Base-by-base conservation (phyloP, 1,140 invertebrate species). In the Antheraea pernyi region DNA sequence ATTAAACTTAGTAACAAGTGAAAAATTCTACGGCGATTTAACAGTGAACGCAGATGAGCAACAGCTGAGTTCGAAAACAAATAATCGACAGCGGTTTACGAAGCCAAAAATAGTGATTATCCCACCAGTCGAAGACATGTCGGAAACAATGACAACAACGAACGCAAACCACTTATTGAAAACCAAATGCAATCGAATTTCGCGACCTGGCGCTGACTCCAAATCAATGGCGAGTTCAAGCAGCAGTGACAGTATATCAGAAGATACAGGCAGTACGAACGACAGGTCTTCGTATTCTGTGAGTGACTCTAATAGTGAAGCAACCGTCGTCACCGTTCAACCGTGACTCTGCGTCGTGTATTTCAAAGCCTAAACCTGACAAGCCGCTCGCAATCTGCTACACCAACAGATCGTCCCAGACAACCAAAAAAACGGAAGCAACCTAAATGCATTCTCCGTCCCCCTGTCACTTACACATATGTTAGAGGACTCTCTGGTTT, bases 381-480 rank as follows among this genome's bases (percentile, higher is more conserved):
- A 10, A 93, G 92, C 7, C 92, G 95, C 13, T 95, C 95, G 6
- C 93, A 95, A 67, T 95, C 94, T 19, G 94, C 94, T 83, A 94
- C 92, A 72, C 93, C 93, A 16, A 91, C 90, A 13, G 88, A 89
- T 58, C 92, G 94, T 16, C 86, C 94, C 3, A 77, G 84, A 13
- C 86, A 80, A 65, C 87, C 86, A 0, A 95, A 95, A 83, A 95
- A 96, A 76, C 95, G 94, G 63, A 85, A 91, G 3, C 93, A 94
- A 70, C 95, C 94, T 0, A 95, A 95, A 76, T 93, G 94, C 59
- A 97, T 97, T 48, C 91, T 97, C 3, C 90, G 96, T 22, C 94
- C 95, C 22, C 96, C 96, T 0, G 94, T 96, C 0, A 94, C 95
- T 0, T 97, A 97, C 84, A 96, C 95, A 3, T 97, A 97, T 82